Evolutionary conservation across 2,113 vertebrate species (phyloP), one percentile per base, ranked within the genome.

Genomic region (Phocoena phocoena): DNA sequence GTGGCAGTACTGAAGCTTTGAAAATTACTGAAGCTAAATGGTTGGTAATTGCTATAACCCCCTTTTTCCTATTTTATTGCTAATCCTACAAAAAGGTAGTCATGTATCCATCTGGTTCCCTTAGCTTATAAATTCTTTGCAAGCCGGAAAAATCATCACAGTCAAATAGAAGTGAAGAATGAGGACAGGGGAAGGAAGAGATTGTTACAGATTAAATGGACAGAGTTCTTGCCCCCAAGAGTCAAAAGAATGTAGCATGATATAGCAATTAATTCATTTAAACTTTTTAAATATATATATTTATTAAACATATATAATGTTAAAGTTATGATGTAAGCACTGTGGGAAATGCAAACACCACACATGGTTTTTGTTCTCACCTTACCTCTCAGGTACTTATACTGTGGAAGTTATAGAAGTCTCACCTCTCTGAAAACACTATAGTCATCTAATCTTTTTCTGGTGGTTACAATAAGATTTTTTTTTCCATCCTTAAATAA

Each of bases 11-110:
- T 41, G 76, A 67, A 53, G 63, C 79, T 96, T 81, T 84, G 55
- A 82, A 96, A 96, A 80, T 82, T 58, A 91, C 38, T 74, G 21
- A 47, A 83, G 26, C 79, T 63, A 87, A 96, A n/a, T 36, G 5
- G 63, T 93, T 68, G 58, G 8, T 87, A 67, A 83, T 47, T 55
- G 11, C 36, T 77, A 1, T 50, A 38, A 58, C 31, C 65, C 11
- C 25, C n/a, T 79, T 62, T 92, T 90, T 68, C 62, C 55, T 70
- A 33, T 94, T 84, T 80, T 80, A 81, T 71, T 92, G 20, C 53
- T 90, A 38, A 70, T 73, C 50, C 28, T 68, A 80, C 41, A 44
- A 26, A 73, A 86, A 76, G 21, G 11, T 50, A 58, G 13, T 47
- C 73, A 8, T 71, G 77, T 88, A 50, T 89, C 28, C 17, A 65